A percentile compares a stretch with the other conserved stretches of the same genome.
These are phyloP conservation scores for Cryptoprocta ferox DNA, from an alignment of 2,797 vertebrate species.

Conservation along the genomic window DNA sequence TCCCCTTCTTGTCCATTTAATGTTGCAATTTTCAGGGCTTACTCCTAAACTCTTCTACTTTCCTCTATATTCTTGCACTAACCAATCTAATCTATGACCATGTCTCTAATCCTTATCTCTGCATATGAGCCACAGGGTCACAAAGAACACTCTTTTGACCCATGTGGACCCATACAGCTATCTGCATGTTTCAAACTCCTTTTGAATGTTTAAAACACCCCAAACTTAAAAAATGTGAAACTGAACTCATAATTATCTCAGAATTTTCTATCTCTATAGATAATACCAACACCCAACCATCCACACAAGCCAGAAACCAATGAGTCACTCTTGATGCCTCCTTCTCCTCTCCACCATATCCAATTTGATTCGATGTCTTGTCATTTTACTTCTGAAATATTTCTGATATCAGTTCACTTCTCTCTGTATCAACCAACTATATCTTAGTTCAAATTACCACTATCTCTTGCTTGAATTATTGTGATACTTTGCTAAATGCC, in stretches of 20 bases:
- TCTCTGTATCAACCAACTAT: background rate
- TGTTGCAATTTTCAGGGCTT: background rate
- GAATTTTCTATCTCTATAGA: background rate
- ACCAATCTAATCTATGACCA: background rate
- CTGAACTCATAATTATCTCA: background rate
- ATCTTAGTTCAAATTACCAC: background rate
- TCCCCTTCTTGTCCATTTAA: background rate
- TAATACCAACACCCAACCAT: background rate
- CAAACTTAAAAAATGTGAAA: background rate
- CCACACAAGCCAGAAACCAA: background rate
- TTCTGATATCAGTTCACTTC: background rate
- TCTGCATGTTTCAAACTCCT: background rate
- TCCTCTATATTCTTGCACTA: background rate
- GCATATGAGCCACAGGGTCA: background rate
- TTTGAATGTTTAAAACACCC: background rate
- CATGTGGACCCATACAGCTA: background rate
- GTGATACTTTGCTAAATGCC: background rate
- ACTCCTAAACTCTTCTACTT: background rate
- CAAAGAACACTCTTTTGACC: background rate
- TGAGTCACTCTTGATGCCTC: background rate
- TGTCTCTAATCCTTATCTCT: background rate
- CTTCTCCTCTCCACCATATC: background rate
- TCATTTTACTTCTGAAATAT: background rate
- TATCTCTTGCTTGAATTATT: background rate
- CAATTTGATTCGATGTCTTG: background rate